Base-by-base conservation (phyloP, 2,888 invertebrate genomes). In the Trissonchulus latispiculum region DNA sequence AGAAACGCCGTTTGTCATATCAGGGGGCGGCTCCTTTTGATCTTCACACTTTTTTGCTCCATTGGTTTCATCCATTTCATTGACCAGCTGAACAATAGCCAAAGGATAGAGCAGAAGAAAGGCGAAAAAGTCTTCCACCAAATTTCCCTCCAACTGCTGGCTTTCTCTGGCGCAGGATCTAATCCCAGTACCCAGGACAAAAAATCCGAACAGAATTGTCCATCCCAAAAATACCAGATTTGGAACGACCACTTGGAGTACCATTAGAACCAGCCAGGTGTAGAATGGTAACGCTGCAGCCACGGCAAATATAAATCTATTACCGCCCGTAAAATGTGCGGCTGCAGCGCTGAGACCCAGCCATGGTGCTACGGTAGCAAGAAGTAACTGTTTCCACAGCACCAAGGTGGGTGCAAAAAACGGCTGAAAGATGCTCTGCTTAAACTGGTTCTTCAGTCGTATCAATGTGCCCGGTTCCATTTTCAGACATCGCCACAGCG, bases 111-210 rank as follows among this genome's bases (percentile, higher is more conserved):
- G 23, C 36, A 69, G 28, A 29, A 69, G 18, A n/a, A 8, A 15
- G 23, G 69, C 69, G 37, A 69, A 69, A 29, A 69, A 69, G 37
- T 69, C 69, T 69, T 69, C 69, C 69, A 23, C 35, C 69, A 69
- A 8, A n/a, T 33, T 69, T 32, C 69, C 69, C 37, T 32, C 69
- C 18, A 64, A n/a, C n/a, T 64, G 8, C 8, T 15, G 28, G 8
- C 28, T 33, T 29, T 64, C 66, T 15, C 66, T 8, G 28, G 28
- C 28, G 28, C 35, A 15, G 8, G 66, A 29, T 18, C 66, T 8
- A n/a, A 64, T 64, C 8, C 66, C 66, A 28, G 66, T 28, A n/a
- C 8, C 66, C 8, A 64, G 28, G 32, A 28, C 66, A 64, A 64
- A 64, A 64, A 15, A 64, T 8, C 8, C 8, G 15, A 64, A 15